A percentile compares a stretch with the other conserved stretches of the same genome.
phyloP scores from a whole-genome alignment of 2,888 invertebrate species.

The Dascillus cervinus region DNA sequence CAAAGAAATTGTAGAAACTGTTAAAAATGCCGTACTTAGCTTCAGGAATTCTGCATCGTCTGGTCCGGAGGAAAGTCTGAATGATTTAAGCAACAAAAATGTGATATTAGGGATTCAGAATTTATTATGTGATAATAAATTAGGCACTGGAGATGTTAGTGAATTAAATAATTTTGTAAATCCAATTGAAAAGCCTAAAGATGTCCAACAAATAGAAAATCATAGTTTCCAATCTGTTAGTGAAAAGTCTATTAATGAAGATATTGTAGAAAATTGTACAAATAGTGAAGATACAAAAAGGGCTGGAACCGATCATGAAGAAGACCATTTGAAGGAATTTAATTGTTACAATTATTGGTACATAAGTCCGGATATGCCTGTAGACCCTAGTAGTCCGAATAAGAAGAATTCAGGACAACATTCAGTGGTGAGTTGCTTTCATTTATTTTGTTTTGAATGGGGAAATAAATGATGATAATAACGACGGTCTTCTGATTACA shows the following conservation, averaged over 20 bases:
- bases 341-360: slow-evolving; percentile 52
- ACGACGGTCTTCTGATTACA: slow-evolving; percentile 20
- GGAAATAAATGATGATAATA: slow-evolving; percentile 14
- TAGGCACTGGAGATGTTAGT: no score
- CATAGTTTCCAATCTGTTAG: no score
- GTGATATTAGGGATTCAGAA: slow-evolving; percentile 6
- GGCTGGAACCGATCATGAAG: slow-evolving; percentile 3
- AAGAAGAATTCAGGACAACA: no score
- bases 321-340: slow-evolving; percentile 38
- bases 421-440: no score
- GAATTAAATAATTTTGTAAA: no score
- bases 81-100: slow-evolving; percentile 2
- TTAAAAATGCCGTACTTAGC: slow-evolving; percentile 23
- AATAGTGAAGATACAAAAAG: slow-evolving; percentile 4
- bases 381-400: slow-evolving; percentile 42
- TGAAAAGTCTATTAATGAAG: no score
- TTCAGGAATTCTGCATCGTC: no score
- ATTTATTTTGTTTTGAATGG: no score
- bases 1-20: slow-evolving; percentile 24
- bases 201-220: no score
- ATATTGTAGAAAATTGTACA: slow-evolving; percentile 1
- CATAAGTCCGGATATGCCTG: slow-evolving; percentile 45
- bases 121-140: slow-evolving; percentile 14
- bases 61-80: slow-evolving; percentile 1
- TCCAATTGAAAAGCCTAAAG: not conserved